Base-by-base conservation (phyloP, 2,888 invertebrate species). In the Heterodera filipjevi region DNA sequence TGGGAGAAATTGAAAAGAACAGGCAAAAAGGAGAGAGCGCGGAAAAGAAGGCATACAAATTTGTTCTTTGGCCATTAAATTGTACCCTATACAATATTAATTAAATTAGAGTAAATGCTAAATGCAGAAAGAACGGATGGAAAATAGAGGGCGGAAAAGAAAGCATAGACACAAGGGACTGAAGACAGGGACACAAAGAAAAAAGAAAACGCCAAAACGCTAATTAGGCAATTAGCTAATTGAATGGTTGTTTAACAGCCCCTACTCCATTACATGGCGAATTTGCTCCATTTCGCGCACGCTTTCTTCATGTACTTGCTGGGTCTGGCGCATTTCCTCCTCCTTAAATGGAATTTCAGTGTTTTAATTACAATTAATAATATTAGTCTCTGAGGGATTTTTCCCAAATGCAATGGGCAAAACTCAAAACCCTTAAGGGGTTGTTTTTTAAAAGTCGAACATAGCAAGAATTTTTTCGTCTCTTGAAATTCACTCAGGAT, bases 281-380 rank as follows among this genome's bases (percentile, higher is more conserved):
- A 88, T 86, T 71, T 85, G 84, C 73, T 88, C 88, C 72, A 88
- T 78, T 71, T 88, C 87, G 12, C 87, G 80, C 49, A 86, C 80
- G 71, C 84, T 86, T 77, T 88, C 88, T 74, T 87, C 86, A 32
- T 81, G 78, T 27, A n/a, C 27, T 10, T 59, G 59, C 1, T 59
- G 59, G n/a, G 59, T 59, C 27, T 59, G 59, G 12, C 27, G 59
- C 59, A 59, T 59, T 44, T 77, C 35, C 46, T 76, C 64, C 66
- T 76, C 35, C 68, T 33, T n/a, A n/a, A n/a, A n/a, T n/a, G 30
- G 30, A 76, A 66, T 32, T 66, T 27, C 14, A 27, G n/a, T n/a
- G n/a, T n/a, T n/a, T n/a, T n/a, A n/a, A n/a, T n/a, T n/a, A n/a
- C n/a, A n/a, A n/a, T n/a, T n/a, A n/a, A n/a, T n/a, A n/a, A n/a